Conservation (phyloP, 2,888 invertebrate species). For the Bhutanitis thaidina region DNA sequence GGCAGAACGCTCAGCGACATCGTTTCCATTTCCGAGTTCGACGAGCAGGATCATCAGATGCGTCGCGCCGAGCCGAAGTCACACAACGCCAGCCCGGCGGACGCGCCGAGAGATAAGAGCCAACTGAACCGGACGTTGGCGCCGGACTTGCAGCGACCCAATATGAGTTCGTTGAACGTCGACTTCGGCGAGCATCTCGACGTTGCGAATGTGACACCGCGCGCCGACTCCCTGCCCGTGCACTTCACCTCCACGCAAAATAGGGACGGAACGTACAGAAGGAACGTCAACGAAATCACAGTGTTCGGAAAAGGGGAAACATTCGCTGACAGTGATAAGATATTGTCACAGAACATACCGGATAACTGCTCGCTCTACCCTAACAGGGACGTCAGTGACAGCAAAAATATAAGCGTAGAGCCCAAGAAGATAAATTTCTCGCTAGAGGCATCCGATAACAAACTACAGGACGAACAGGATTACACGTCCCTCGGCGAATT, state of each 20-base stretch:
- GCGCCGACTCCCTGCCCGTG: slow-evolving; percentile 63
- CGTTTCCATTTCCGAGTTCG: slow-evolving; percentile 85
- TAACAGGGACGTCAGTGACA: slow-evolving; percentile 61
- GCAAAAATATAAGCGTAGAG: slow-evolving; percentile 58
- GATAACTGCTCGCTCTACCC: slow-evolving; percentile 75
- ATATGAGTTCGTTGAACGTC: slow-evolving; percentile 62
- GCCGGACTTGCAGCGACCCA: slow-evolving; percentile 51
- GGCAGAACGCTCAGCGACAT: slow-evolving; percentile 86
- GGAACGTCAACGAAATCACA: slow-evolving; percentile 69
- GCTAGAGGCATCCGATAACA: slow-evolving; percentile 57
- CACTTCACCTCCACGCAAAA: slow-evolving; percentile 66
- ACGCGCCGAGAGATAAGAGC: slow-evolving; percentile 34
- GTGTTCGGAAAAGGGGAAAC: slow-evolving; percentile 53
- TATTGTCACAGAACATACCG: slow-evolving; percentile 52
- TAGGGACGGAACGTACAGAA: slow-evolving; percentile 56
- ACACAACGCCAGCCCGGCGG: slow-evolving; percentile 47
- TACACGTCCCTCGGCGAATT: slow-evolving; percentile 77
- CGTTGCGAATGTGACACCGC: slow-evolving; percentile 46
- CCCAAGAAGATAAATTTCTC: slow-evolving; percentile 74
- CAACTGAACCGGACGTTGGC: slow-evolving; percentile 54
- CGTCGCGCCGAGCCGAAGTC: slow-evolving; percentile 66
- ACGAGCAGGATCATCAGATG: slow-evolving; percentile 82
- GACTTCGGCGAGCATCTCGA: slow-evolving; percentile 57
- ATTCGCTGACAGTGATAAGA: slow-evolving; percentile 38
- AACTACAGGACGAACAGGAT: slow-evolving; percentile 47